phyloP scores from a whole-genome alignment of 2,888 invertebrate species.

The Drosophila recens region DNA sequence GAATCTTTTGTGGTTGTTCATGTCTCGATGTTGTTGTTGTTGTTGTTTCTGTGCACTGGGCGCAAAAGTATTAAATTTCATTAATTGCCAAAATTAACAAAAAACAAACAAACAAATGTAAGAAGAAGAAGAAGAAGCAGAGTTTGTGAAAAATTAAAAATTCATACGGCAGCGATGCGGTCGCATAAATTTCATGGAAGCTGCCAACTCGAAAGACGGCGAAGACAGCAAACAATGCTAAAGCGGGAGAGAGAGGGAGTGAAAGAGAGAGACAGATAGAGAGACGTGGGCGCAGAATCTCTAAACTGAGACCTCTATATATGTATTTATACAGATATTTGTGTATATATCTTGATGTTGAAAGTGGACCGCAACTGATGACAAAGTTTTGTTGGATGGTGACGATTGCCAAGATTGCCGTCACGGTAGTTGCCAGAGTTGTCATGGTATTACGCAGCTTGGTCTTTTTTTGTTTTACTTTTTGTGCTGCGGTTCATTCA shows the following conservation, averaged over 20 bases:
- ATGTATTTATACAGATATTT: constrained; percentile 19
- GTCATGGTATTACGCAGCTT: constrained; percentile 27
- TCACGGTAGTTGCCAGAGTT: constrained; percentile 35
- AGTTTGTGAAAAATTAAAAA: constrained; percentile 71
- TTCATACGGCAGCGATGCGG: constrained; percentile 78
- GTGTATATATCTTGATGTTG: constrained; percentile 20
- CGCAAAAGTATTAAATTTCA: constrained; percentile 83
- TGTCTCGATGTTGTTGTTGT: constrained; percentile 10
- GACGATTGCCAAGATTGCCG: constrained; percentile 19
- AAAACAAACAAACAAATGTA: constrained; percentile 29
- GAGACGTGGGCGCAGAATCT: constrained; percentile 45
- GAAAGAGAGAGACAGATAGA: not conserved
- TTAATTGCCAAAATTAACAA: constrained; percentile 79
- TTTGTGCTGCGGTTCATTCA: constrained; percentile 13
- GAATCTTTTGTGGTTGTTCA: constrained; percentile 22
- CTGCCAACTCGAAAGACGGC: constrained; percentile 48
- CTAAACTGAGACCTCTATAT: constrained; percentile 25
- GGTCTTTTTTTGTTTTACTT: too few species aligned
- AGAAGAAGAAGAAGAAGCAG: constrained; percentile 20
- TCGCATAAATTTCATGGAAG: constrained; percentile 72
- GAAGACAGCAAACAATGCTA: constrained; percentile 31
- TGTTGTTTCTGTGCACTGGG: constrained; percentile 38
- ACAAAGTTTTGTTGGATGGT: constrained; percentile 18
- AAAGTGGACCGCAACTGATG: constrained; percentile 69
- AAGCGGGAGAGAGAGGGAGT: not conserved